phyloP scores from a whole-genome alignment of 2,888 invertebrate species.

The Ormyrus pomaceus region DNA sequence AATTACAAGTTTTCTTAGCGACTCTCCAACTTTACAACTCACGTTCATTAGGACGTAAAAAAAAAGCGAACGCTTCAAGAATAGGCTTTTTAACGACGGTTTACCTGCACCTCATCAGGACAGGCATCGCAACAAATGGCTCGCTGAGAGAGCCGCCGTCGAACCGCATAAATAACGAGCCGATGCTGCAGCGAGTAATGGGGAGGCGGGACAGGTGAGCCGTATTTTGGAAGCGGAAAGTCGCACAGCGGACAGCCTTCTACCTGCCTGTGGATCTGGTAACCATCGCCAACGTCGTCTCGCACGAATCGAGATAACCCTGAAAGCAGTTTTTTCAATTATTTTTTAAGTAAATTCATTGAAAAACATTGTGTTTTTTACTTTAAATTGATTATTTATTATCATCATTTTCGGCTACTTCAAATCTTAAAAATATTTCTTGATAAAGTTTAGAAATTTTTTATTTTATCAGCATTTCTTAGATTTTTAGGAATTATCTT shows the following conservation, averaged over 20 bases:
- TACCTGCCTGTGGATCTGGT: conserved; percentile 24
- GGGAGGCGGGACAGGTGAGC: conserved; percentile 66
- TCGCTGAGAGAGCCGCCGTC: conserved; percentile 65
- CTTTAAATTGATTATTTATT: too few relatives aligned
- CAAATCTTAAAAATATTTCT: too few relatives aligned
- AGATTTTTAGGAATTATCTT: too few relatives aligned
- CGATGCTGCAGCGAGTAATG: conserved; percentile 72
- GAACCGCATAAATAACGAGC: conserved; percentile 68
- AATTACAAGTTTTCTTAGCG: too few relatives aligned
- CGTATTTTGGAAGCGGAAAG: conserved; percentile 64
- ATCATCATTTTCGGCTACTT: too few relatives aligned
- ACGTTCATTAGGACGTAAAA: too few relatives aligned
- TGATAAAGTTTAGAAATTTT: too few relatives aligned
- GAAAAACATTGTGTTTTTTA: too few relatives aligned
- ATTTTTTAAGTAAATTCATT: too few relatives aligned
- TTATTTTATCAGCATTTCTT: too few relatives aligned
- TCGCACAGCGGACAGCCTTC: conserved; percentile 70
- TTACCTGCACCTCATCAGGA: conserved; percentile 67
- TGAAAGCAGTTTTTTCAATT: background rate
- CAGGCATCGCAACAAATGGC: conserved; percentile 70
- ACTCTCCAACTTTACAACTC: too few relatives aligned
- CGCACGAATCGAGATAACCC: conserved; percentile 19
- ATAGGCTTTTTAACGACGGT: background rate
- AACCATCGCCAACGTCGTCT: conserved; percentile 18
- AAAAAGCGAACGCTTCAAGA: too few relatives aligned